Evolutionary conservation across 2,113 vertebrate species (phyloP), one percentile per base, ranked within the genome.

Genomic region (Myotis davidii): DNA sequence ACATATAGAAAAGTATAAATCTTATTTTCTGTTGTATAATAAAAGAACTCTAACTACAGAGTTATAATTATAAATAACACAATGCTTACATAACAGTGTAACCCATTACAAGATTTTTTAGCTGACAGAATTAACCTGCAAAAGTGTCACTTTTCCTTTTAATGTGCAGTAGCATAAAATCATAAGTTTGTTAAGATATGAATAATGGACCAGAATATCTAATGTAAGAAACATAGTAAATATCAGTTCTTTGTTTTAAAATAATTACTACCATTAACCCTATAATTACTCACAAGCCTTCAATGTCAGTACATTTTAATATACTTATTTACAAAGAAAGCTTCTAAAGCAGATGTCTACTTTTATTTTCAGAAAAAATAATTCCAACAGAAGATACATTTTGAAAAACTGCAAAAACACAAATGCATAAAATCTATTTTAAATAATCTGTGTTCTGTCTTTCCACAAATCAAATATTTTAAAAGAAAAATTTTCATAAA

Each of bases 201-300:
- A 23, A 45, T 45, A 48, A 77, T n/a, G 48, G 5, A 34, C 61
- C 77, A 90, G 67, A 48, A 86, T 67, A n/a, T 79, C 10, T 93
- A 32, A 61, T 74, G n/a, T 59, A 69, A 85, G 29, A 42, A 70
- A 3, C 74, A 23, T 52, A 61, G 61, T 72, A 61, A 72, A 72
- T 73, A 87, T 72, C 52, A 52, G 25, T 52, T 84, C 18, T 84
- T 83, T 91, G 18, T 76, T 91, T 91, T 37, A 65, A 79, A 78
- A 79, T 39, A 79, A 65, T 52, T 76, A 52, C n/a, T 65, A 39
- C 54, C 54, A 73, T 84, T 84, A 61, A 74, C 39, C 54, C 17
- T 91, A 13, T 84, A 52, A 74, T 84, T 90, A 65, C 18, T 52
- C 54, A 65, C 34, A 48, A 59, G 48, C 9, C 29, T 72, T 21